A percentile compares a stretch with the other conserved stretches of the same genome.
Conservation (phyloP, 2,113 vertebrate species). For the Cynoglossus semilaevis region DNA sequence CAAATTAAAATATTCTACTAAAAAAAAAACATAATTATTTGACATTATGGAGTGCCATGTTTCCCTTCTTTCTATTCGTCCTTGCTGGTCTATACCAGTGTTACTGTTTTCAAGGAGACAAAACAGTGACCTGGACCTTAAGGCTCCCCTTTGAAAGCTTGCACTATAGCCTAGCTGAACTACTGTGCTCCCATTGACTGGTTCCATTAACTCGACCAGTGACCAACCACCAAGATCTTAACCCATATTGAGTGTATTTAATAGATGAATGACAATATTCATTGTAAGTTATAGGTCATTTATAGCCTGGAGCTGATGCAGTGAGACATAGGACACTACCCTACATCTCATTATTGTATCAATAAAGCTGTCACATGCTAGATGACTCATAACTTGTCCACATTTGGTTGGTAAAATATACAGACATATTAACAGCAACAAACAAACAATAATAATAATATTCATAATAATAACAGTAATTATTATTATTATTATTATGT, state of each 20-base stretch:
- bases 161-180: constrained; percentile 33
- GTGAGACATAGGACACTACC: neutral
- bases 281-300: constrained; percentile 16
- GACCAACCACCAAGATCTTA: constrained; percentile 19
- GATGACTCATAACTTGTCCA: constrained; percentile 1
- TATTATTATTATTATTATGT: too few relatives aligned
- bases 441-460: too few relatives aligned
- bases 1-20: too few relatives aligned
- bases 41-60: too few relatives aligned
- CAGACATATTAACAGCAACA: neutral
- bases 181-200: constrained; percentile 38
- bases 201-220: constrained; percentile 42
- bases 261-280: constrained; percentile 29
- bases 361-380: neutral
- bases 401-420: constrained; percentile 5
- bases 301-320: constrained; percentile 13
- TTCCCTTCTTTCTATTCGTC: constrained; percentile 27
- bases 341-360: neutral
- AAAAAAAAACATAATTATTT: too few relatives aligned
- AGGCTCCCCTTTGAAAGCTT: constrained; percentile 42
- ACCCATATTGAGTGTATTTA: constrained; percentile 35
- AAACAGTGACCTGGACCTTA: constrained; percentile 61
- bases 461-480: too few relatives aligned
- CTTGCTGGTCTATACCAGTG: constrained; percentile 12
- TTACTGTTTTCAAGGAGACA: constrained; percentile 38